phyloP scores from a whole-genome alignment of 2,797 vertebrate species.

The Lepidocolaptes lacrymiger region DNA sequence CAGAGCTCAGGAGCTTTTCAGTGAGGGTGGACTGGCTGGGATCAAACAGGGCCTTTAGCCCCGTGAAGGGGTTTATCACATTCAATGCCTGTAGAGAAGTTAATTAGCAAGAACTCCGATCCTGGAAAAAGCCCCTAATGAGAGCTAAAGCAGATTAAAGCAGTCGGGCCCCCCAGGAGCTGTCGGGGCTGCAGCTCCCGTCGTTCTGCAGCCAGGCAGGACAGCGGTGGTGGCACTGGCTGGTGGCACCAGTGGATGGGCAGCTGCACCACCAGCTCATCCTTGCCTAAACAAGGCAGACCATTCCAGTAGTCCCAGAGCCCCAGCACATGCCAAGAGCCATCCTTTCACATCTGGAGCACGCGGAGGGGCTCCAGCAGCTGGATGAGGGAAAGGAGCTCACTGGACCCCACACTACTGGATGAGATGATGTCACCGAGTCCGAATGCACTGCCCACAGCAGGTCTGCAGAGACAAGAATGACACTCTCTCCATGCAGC shows the following conservation, averaged over 20 bases:
- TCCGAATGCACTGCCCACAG: rapidly evolving
- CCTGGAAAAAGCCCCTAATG: not conserved
- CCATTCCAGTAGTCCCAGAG: rapidly evolving
- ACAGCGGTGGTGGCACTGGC: not conserved
- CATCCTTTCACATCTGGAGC: not conserved
- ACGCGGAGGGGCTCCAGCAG: not conserved
- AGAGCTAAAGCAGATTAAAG: constrained; percentile 39
- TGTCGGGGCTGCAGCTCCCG: not conserved
- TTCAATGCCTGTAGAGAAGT: not conserved
- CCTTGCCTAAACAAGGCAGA: not conserved
- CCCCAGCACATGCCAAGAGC: not conserved
- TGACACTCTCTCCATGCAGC: rapidly evolving
- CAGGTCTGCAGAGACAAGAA: rapidly evolving
- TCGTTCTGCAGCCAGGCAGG: not conserved
- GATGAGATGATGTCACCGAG: not conserved
- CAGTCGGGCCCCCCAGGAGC: not conserved
- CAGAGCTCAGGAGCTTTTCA: not conserved
- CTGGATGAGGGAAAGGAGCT: not conserved
- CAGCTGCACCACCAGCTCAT: not conserved
- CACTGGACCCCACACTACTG: rapidly evolving
- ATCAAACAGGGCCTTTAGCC: constrained; percentile 20
- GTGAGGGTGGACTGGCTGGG: not conserved
- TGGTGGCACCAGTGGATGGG: not conserved
- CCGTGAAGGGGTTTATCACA: not conserved
- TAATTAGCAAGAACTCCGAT: not conserved